A percentile compares a stretch with the other conserved stretches of the same genome.
Conservation (phyloP, 2,797 vertebrate genomes). For the Gouania willdenowi region DNA sequence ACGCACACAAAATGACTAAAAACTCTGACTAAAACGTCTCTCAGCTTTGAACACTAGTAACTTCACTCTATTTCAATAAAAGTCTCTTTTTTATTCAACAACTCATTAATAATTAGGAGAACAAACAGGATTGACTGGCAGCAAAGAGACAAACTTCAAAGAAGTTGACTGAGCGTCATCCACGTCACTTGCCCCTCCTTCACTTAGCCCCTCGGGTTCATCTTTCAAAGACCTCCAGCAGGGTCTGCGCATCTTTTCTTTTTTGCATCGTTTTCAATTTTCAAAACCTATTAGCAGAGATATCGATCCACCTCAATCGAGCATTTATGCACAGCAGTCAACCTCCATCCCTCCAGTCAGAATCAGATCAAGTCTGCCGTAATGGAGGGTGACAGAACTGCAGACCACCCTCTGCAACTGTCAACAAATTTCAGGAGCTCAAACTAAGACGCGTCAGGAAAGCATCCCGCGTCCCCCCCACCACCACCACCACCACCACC, state of each 20-base stretch:
- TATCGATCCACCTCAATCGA: constrained; percentile 74
- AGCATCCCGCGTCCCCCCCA: constrained; percentile 42
- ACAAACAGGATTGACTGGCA: constrained; percentile 35
- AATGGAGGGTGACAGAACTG: constrained; percentile 76
- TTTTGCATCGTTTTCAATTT: constrained; percentile 74
- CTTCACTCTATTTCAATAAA: no score
- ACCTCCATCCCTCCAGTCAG: constrained; percentile 67
- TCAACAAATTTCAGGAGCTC: constrained; percentile 78
- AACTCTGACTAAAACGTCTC: no score
- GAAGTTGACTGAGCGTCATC: constrained; percentile 60
- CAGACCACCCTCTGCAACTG: constrained; percentile 80
- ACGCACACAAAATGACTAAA: no score
- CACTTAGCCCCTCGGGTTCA: constrained; percentile 62
- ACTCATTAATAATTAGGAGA: constrained; percentile 62
- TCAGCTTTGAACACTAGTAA: no score
- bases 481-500: no score
- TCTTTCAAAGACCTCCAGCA: constrained; percentile 55
- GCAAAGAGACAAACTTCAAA: constrained; percentile 52
- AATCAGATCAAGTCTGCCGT: constrained; percentile 64
- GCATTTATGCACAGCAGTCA: constrained; percentile 76
- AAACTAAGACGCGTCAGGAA: constrained; percentile 66
- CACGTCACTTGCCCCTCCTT: constrained; percentile 53
- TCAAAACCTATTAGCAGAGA: constrained; percentile 72
- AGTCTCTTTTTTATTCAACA: constrained; percentile 51
- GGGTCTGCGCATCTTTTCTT: constrained; percentile 54